A percentile compares a stretch with the other conserved stretches of the same genome.
phyloP scores from a whole-genome alignment of 2,113 vertebrate species.

The Odontesthes bonariensis region DNA sequence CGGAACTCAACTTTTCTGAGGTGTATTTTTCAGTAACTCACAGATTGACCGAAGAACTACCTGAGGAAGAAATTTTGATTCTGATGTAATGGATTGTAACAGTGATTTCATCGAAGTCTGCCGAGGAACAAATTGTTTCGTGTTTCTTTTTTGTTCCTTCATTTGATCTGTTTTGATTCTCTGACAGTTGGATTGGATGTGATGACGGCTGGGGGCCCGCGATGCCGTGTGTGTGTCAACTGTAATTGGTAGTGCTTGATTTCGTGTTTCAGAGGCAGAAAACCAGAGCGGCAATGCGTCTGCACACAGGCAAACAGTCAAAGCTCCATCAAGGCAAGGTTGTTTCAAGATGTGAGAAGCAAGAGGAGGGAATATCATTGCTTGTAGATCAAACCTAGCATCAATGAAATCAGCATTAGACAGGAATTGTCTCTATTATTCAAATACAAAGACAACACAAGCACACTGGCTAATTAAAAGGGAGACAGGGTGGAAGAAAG shows the following conservation, averaged over 20 bases:
- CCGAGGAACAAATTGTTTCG: slow-evolving; percentile 43
- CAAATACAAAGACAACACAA: slow-evolving; percentile 26
- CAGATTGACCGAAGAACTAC: slow-evolving; percentile 9
- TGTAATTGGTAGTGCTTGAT: slow-evolving; percentile 74
- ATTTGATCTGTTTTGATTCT: slow-evolving; percentile 75
- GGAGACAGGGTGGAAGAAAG: slow-evolving; percentile 41
- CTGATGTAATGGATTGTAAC: slow-evolving; percentile 64
- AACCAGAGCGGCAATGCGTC: slow-evolving; percentile 65
- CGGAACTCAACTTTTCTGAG: background rate
- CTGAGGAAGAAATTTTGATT: background rate
- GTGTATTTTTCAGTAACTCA: slow-evolving; percentile 3
- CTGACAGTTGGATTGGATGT: slow-evolving; percentile 63
- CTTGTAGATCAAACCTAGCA: slow-evolving; percentile 67
- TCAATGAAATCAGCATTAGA: slow-evolving; percentile 51
- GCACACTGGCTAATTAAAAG: slow-evolving; percentile 64
- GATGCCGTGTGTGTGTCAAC: slow-evolving; percentile 55
- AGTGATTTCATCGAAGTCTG: slow-evolving; percentile 43
- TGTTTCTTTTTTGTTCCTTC: slow-evolving; percentile 41
- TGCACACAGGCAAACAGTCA: slow-evolving; percentile 58
- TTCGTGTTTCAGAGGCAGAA: slow-evolving; percentile 55
- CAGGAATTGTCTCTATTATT: slow-evolving; percentile 40
- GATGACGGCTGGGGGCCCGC: slow-evolving; percentile 62
- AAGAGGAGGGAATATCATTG: slow-evolving; percentile 44
- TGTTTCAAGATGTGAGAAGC: slow-evolving; percentile 32
- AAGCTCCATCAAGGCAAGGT: slow-evolving; percentile 32